Percentiles rank a stretch among this genome's conserved stretches.
Conservation (phyloP, 2,113 vertebrate genomes). For the Periophthalmodon schlosseri region DNA sequence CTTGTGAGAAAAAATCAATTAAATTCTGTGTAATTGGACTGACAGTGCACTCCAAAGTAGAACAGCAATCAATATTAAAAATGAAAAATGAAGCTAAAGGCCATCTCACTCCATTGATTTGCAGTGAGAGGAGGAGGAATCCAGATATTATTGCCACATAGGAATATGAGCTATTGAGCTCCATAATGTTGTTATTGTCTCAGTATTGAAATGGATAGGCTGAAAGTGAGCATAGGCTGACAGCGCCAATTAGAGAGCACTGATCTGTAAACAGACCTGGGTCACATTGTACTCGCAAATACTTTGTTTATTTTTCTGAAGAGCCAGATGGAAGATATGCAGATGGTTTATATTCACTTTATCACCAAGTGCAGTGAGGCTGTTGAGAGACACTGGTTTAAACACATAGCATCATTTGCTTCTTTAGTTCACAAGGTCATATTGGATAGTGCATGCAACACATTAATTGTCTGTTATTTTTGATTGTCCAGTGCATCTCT, state of each 20-base stretch:
- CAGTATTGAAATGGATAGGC: slow-evolving; percentile 57
- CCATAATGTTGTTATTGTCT: slow-evolving; percentile 70
- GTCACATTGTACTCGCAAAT: slow-evolving; percentile 48
- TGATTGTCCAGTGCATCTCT: background rate
- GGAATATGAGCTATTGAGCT: slow-evolving; percentile 66
- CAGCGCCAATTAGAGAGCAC: slow-evolving; percentile 59
- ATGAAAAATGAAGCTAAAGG: slow-evolving; percentile 80
- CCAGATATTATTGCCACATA: slow-evolving; percentile 66
- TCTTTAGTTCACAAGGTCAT: background rate
- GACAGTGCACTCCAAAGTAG: slow-evolving; percentile 74
- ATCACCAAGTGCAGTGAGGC: background rate
- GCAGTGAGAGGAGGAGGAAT: slow-evolving; percentile 53
- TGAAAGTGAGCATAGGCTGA: slow-evolving; percentile 50
- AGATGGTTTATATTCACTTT: background rate
- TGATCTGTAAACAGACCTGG: slow-evolving; percentile 62
- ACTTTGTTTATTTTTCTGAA: slow-evolving; percentile 47
- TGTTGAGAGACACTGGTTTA: background rate
- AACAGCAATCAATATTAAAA: slow-evolving; percentile 75
- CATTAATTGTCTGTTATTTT: background rate
- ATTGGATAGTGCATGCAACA: background rate
- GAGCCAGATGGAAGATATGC: slow-evolving; percentile 12
- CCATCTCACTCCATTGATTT: slow-evolving; percentile 74
- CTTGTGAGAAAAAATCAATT: slow-evolving; percentile 79
- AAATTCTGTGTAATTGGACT: slow-evolving; percentile 76
- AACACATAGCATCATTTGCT: background rate